These are phyloP conservation scores for Pongo pygmaeus DNA, from an alignment of 2,113 vertebrate species.

Conservation along the genomic window DNA sequence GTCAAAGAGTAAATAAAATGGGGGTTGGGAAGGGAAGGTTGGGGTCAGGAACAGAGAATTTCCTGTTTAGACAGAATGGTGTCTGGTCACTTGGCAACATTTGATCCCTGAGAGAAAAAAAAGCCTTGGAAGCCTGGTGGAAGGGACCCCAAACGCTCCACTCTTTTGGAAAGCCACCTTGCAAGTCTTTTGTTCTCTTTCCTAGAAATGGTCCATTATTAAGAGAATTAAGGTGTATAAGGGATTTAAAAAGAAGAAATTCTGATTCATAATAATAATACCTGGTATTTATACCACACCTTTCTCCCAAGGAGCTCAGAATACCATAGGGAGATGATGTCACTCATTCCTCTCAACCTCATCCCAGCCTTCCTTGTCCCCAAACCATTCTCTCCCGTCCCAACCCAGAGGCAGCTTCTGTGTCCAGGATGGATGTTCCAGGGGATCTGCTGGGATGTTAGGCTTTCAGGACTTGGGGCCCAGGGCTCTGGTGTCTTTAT, in stretches of 20 bases:
- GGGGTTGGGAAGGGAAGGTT: not conserved
- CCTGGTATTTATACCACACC: constrained; percentile 1
- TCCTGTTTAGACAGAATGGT: constrained; percentile 65
- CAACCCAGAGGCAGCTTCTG: not conserved
- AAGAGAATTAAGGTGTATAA: constrained; percentile 14
- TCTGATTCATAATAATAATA: constrained; percentile 25
- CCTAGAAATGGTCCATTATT: constrained; percentile 51
- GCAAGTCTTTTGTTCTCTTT: not conserved
- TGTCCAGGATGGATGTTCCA: too few relatives aligned
- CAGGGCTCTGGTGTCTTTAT: not conserved
- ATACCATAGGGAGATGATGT: not conserved
- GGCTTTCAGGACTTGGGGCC: not conserved
- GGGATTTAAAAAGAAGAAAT: constrained; percentile 45
- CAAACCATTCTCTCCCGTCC: not conserved
- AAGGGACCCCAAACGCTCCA: not conserved
- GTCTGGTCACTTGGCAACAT: constrained; percentile 41
- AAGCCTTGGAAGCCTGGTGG: not conserved
- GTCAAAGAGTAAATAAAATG: constrained; percentile 60
- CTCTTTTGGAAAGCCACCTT: constrained; percentile 12
- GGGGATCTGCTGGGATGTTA: too few relatives aligned
- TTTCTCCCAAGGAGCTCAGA: constrained; percentile 55
- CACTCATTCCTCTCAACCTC: not conserved
- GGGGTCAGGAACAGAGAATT: constrained; percentile 55
- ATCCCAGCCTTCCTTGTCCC: not conserved
- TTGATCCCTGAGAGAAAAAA: not conserved